Base-by-base conservation (phyloP, 1,140 invertebrate genomes). In the Neelides sp. region DNA sequence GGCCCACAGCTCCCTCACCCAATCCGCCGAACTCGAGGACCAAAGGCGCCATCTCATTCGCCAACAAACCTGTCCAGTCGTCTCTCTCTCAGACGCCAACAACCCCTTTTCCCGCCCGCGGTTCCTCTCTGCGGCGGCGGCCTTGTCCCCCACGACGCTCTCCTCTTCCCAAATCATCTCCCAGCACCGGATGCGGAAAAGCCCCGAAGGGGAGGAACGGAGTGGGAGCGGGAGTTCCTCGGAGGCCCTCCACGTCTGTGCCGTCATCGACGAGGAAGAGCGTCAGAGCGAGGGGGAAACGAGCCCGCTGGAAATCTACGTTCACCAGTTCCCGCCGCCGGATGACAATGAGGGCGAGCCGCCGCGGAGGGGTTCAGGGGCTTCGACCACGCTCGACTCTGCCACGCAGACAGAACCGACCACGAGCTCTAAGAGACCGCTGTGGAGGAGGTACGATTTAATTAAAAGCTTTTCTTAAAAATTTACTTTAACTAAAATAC, bases 41-140 rank as follows among this genome's bases (percentile, higher is more conserved):
- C 59, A 61, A 40, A 39, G 59, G 4, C 39, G 59, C 19, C 59
- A 61, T 41, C 30, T 61, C 8, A 61, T 61, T 20, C 55, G 59
- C 7, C 59, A 61, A 26, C 59, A 61, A 54, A 61, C 59, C 17
- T 61, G 59, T 41, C 59, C 59, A n/a, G 59, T 61, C 15, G 59
- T 61, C 3, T 53, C 49, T 45, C 22, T 58, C 20, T 23, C 54
- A 20, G 43, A 35, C 35, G 39, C 28, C 8, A 34, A 49, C 27
- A 49, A 52, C 5, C 54, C 54, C 23, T 61, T 61, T 32, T 52
- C 55, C 34, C 28, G 59, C 26, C 59, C 59, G 10, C 4, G 59
- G 20, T 61, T 61, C 36, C 42, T 61, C n/a, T 61, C 59, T 3
- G 59, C 59, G 4, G 59, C 59, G n/a, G 59, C 59, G 5, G 59